phyloP scores from a whole-genome alignment of 2,797 vertebrate genomes.

The Neosilurus mollespiculum region DNA sequence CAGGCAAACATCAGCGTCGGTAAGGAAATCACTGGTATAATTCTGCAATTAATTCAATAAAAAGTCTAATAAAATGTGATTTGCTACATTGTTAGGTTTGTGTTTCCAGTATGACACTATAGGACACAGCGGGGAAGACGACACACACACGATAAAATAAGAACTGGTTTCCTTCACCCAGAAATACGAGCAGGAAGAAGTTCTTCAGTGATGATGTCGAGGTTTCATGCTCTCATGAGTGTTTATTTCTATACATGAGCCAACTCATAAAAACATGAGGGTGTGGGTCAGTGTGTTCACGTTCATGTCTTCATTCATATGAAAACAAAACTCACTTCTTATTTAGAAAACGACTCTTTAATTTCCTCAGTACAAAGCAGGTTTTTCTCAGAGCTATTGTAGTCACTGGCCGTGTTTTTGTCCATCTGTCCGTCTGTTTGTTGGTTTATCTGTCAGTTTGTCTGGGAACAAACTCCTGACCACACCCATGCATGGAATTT shows the following conservation, averaged over 20 bases:
- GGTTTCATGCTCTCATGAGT: background rate
- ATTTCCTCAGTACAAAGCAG: too few species aligned
- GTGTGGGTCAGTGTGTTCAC: background rate
- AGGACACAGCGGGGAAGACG: background rate
- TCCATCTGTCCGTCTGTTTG: too few species aligned
- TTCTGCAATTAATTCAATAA: background rate
- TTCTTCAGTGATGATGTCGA: background rate
- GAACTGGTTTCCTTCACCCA: background rate
- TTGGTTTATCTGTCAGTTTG: too few species aligned
- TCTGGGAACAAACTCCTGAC: too few species aligned
- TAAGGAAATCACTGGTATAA: background rate
- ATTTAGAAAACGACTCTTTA: background rate
- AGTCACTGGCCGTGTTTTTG: too few species aligned
- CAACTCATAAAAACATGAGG: background rate
- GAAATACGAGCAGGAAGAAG: background rate
- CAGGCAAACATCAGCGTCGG: background rate
- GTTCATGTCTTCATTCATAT: background rate
- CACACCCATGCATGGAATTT: too few species aligned
- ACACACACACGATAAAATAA: background rate
- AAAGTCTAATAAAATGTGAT: background rate
- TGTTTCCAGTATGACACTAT: constrained; percentile 1
- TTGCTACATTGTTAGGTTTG: background rate
- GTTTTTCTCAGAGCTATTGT: too few species aligned
- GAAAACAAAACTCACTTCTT: background rate
- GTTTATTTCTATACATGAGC: background rate